phyloP scores from a whole-genome alignment of 2,888 invertebrate species.

The Eucera pruinosa region DNA sequence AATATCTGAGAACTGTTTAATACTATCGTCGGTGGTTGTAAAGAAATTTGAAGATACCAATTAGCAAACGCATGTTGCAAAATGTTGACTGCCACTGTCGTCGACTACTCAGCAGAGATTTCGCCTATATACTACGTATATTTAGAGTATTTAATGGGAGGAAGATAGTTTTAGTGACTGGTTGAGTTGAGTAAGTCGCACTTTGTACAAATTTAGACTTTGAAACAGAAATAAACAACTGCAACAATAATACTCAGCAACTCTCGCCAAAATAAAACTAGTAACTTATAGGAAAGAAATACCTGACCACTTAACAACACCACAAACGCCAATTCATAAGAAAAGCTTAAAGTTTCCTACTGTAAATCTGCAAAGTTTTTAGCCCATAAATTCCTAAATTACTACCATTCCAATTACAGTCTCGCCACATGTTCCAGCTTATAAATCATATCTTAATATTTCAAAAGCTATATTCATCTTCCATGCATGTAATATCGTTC shows the following conservation, averaged over 20 bases:
- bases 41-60: not conserved
- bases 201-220: constrained; percentile 2
- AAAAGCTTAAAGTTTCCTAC: too few relatives aligned
- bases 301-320: not conserved
- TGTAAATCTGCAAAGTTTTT: too few relatives aligned
- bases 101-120: not conserved
- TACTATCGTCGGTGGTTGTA: not conserved
- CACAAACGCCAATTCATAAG: too few relatives aligned
- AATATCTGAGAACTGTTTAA: not conserved
- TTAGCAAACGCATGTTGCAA: not conserved
- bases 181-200: not conserved
- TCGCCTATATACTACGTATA: not conserved
- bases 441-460: not conserved
- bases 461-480: not conserved
- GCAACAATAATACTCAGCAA: not conserved
- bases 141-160: not conserved
- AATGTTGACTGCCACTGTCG: not conserved
- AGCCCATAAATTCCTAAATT: too few relatives aligned
- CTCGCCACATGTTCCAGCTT: not conserved
- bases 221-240: not conserved
- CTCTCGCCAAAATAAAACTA: not conserved
- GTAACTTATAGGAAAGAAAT: not conserved
- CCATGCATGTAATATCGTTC: not conserved
- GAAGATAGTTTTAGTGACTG: constrained; percentile 13
- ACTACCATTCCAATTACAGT: not conserved